Evolutionary conservation across 23 tunicate genomes (phyloP), one percentile per base, ranked within the genome.

Genomic region (Diplosoma virens): DNA sequence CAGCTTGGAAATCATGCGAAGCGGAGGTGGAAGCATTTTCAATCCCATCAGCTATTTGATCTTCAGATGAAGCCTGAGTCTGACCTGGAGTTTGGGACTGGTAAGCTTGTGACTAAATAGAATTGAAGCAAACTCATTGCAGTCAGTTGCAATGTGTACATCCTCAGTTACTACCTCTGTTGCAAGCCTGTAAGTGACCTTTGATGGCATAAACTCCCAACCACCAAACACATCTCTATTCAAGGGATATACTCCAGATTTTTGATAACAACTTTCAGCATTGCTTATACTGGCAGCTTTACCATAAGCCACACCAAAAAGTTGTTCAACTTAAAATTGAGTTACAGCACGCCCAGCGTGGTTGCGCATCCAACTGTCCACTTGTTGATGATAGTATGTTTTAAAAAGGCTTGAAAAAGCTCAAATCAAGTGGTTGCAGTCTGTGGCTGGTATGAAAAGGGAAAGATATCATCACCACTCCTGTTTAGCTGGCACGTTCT

Each of bases 261-360:
- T 78, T 47, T 74, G 35, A 45, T 64, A 78, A 25, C 83, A 61
- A 78, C 65, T 78, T 6, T 64, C 74, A 1, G 73, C 73, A 41
- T 3, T 17, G 50, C 83, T 78, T 1, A 78, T 61, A 78, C 25
- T 21, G 1, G 71, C 83, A 33, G 74, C 74, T 78, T 63, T 63
- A 3, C 74, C 83, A 46, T 78, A 64, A 24, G 73, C 83, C 20
- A 65, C n/a, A 16, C 83, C 83, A 64, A 78, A 78, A 60, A 78
- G 22, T 3, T 31, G 61, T 35, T 74, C 29, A 17, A 64, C 25
- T 65, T 65, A 45, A 28, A 27, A 78, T 37, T 47, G 21, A 24
- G 73, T 64, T 16, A 63, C 55, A 17, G 74, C 70, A 14, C 83
- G 29, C 32, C 83, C 83, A 36, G 73, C 61, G 65, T 78, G 24